Base-by-base conservation (phyloP, 1,140 invertebrate species). In the Amyelois transitella region DNA sequence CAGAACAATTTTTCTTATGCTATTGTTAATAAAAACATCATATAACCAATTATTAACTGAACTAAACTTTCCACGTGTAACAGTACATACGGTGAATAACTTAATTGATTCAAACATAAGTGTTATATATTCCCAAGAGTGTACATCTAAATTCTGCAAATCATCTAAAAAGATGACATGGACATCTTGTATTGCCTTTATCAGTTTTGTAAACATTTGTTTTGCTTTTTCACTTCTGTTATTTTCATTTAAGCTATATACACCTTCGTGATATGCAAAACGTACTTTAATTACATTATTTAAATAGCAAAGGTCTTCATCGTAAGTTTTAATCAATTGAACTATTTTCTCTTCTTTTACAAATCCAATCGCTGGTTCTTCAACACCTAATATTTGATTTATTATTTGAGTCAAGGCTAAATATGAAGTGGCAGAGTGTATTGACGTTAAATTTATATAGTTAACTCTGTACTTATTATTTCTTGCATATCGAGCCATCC, bases 261-360 rank as follows among this genome's bases (percentile, higher is more conserved):
- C 60, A 20, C 75, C 66, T 69, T 86, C 82, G 20, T 79, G 69
- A 55, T 80, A 87, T 12, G 84, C 84, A 53, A 86, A 87, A 24
- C 81, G 72, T 22, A 84, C 75, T 68, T 85, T 86, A n/a, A 87
- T 61, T 20, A 84, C 73, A 53, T 77, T 72, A 54, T 88, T 88
- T 51, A 88, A 67, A 51, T 80, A 88, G 62, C 85, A 86, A 18
- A 88, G 62, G 55, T 88, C 81, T 18, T 79, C 77, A 50, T 55
- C 69, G 51, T 86, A 88, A 6, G 69, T 57, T 59, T 77, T 72
- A 57, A 88, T 56, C 21, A 80, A 45, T 53, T 79, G 57, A 0
- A 86, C 72, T 32, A 88, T 85, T 64, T 77, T 79, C 64, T 86
- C 75, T 75, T 88, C 85, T 71, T 86, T 88, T 43, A 62, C 51